phyloP scores from a whole-genome alignment of 2,113 vertebrate species.

The Trichechus manatus region DNA sequence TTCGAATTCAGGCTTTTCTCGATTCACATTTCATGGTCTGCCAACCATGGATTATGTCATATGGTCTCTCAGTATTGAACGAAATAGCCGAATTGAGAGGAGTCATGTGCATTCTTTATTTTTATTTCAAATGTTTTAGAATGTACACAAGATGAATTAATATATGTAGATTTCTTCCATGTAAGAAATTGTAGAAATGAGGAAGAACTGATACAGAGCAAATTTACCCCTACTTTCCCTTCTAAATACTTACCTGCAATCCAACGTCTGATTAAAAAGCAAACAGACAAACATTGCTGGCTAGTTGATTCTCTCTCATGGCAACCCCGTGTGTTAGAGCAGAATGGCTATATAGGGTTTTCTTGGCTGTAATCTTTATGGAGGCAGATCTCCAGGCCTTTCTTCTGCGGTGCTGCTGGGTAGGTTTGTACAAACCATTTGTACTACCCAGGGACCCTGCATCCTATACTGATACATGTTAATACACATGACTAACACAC shows the following conservation, averaged over 20 bases:
- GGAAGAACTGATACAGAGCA: not conserved
- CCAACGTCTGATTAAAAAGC: no score
- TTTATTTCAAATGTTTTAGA: constrained; percentile 28
- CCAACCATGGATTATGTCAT: not conserved
- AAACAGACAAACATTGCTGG: no score
- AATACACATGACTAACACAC: not conserved
- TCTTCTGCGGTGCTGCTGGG: no score
- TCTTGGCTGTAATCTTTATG: no score
- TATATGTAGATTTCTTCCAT: not conserved
- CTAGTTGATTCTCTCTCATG: no score
- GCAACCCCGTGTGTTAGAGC: no score
- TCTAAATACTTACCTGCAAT: not conserved
- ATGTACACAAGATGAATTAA: not conserved
- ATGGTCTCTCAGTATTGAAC: not conserved
- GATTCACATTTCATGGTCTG: not conserved
- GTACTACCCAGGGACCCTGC: not conserved
- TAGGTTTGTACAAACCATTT: no score
- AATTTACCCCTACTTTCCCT: not conserved
- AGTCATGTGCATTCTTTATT: not conserved
- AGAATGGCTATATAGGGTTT: no score
- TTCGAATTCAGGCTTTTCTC: not conserved
- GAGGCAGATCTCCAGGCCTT: no score
- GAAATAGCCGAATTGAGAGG: not conserved
- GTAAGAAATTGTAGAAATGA: not conserved
- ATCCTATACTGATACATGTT: no score